Conservation (phyloP, 2,888 invertebrate genomes). For the Limnephilus lunatus region DNA sequence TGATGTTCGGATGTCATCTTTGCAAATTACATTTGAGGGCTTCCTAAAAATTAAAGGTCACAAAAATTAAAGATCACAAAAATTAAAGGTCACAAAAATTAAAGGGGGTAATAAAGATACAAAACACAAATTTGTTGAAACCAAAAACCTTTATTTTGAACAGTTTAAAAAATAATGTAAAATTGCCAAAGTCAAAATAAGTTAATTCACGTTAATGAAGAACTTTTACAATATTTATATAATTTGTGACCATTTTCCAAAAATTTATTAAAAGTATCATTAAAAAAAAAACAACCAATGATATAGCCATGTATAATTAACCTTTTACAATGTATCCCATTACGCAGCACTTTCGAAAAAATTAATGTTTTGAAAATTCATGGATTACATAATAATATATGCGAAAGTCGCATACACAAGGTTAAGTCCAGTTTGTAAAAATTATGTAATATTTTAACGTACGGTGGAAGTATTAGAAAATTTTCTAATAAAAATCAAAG, state of each 20-base stretch:
- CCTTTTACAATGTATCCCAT: no score
- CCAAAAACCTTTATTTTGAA: slow-evolving; percentile 2
- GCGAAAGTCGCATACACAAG: neutral
- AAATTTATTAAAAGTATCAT: neutral
- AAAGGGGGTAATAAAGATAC: neutral
- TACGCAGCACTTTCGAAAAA: no score
- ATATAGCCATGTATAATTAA: neutral
- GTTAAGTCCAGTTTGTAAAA: neutral
- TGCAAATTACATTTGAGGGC: neutral
- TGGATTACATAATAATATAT: neutral
- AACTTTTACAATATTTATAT: neutral
- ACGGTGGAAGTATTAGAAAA: neutral
- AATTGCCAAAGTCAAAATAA: neutral
- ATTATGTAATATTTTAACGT: neutral
- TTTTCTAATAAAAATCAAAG: neutral
- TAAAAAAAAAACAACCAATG: neutral
- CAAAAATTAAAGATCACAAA: neutral
- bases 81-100: neutral
- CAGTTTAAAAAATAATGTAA: slow-evolving; percentile 2
- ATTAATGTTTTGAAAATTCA: no score
- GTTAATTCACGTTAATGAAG: neutral
- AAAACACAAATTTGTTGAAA: neutral
- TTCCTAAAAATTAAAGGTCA: neutral
- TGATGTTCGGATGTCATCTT: neutral
- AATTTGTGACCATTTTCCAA: neutral